Evolutionary conservation across 2,888 invertebrate genomes (phyloP).

Genomic region (Pandemis heparana): DNA sequence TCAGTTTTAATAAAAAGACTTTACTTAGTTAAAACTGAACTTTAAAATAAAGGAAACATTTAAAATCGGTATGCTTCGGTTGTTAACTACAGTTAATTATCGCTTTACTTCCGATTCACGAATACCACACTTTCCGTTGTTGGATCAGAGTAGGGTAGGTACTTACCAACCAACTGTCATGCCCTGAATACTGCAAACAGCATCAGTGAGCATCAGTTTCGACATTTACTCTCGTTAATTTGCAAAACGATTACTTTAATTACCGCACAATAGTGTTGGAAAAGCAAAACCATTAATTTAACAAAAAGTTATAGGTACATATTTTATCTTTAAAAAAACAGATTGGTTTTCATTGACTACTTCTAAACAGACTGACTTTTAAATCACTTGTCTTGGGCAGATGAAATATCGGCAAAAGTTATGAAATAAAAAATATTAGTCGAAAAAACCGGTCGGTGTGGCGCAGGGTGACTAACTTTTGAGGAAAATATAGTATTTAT

Average conservation of each 20-base stretch:
- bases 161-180: constrained; percentile 61
- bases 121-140: neutral
- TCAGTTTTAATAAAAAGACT: neutral
- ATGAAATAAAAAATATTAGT: neutral
- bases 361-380: too few species aligned
- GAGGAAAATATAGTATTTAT: constrained; percentile 6
- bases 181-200: constrained; percentile 62
- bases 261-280: neutral
- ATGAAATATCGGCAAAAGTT: neutral
- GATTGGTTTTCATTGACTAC: too few species aligned
- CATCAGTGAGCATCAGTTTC: constrained; percentile 10
- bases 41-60: neutral
- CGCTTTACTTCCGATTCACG: neutral
- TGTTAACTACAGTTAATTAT: neutral
- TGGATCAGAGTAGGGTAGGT: neutral
- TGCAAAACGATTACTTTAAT: neutral
- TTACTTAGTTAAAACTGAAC: neutral
- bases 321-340: too few species aligned
- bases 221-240: constrained; percentile 3
- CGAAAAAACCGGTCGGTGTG: neutral
- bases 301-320: too few species aligned
- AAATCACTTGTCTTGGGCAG: too few species aligned
- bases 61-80: neutral
- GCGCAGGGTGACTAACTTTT: neutral
- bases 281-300: neutral